phyloP scores from a whole-genome alignment of 1,140 invertebrate species.

The Lepidotrigona ventralis region DNA sequence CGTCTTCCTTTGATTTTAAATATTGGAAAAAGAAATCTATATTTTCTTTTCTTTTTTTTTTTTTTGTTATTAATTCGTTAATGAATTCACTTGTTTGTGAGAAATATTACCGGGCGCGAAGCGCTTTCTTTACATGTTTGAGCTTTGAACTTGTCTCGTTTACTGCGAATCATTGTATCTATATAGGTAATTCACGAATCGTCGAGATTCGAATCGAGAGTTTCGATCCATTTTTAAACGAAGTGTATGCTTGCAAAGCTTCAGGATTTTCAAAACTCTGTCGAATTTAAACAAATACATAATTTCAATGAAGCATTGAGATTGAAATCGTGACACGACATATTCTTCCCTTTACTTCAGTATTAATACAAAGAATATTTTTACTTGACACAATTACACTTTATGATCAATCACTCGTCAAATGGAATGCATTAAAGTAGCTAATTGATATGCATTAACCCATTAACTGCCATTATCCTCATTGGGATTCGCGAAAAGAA shows the following conservation, averaged over 20 bases:
- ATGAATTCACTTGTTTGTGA: neutral
- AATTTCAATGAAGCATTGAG: neutral
- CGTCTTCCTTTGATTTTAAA: neutral
- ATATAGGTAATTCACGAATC: neutral
- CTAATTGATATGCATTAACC: neutral
- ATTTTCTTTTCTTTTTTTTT: neutral
- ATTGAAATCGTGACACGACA: neutral
- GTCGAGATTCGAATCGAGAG: neutral
- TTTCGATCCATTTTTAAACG: conserved; percentile 4
- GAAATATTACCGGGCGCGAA: neutral
- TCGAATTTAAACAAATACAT: neutral
- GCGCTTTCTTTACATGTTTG: too few relatives aligned
- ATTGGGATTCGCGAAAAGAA: neutral
- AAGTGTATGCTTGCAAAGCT: neutral
- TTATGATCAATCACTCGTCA: neutral
- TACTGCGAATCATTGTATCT: neutral
- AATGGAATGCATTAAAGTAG: neutral
- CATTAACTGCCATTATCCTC: neutral
- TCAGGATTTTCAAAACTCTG: neutral
- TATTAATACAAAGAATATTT: neutral
- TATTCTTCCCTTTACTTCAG: neutral
- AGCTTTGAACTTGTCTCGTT: neutral
- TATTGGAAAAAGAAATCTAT: neutral
- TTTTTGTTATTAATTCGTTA: neutral
- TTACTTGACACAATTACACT: neutral